Percentiles rank a stretch among this genome's conserved stretches.
These are phyloP conservation scores for Chelonia mydas DNA, from an alignment of 2,797 vertebrate species.

Conservation along the genomic window DNA sequence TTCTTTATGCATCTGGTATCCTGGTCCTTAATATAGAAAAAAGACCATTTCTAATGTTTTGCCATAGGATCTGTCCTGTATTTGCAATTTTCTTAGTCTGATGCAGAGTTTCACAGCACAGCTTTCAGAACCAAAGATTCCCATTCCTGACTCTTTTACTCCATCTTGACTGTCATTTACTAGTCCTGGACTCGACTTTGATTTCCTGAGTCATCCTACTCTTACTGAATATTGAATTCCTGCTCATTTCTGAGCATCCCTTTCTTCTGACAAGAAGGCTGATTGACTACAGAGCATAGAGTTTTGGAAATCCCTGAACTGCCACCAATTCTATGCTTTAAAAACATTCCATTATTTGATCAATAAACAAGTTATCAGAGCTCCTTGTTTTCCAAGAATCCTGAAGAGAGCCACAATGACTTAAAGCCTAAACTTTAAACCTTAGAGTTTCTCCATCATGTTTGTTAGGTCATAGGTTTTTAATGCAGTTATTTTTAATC, in stretches of 20 bases:
- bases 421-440: background rate
- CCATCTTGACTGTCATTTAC: background rate
- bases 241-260: background rate
- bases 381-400: background rate
- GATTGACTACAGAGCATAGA: background rate
- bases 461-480: background rate
- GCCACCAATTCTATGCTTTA: background rate
- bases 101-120: background rate
- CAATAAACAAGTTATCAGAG: background rate
- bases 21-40: background rate
- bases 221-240: background rate
- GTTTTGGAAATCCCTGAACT: background rate
- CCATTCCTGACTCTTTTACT: background rate
- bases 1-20: background rate
- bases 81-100: background rate
- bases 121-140: background rate
- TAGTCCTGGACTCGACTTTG: background rate
- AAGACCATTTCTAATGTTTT: background rate
- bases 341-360: background rate
- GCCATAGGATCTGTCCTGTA: background rate
- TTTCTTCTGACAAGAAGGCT: background rate
- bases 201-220: background rate
- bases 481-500: background rate
- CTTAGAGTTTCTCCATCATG: background rate
- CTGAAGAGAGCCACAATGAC: background rate